Percentiles rank a stretch among this genome's conserved stretches.
Conservation (phyloP, 1,140 invertebrate genomes). For the Contarinia nasturtii region DNA sequence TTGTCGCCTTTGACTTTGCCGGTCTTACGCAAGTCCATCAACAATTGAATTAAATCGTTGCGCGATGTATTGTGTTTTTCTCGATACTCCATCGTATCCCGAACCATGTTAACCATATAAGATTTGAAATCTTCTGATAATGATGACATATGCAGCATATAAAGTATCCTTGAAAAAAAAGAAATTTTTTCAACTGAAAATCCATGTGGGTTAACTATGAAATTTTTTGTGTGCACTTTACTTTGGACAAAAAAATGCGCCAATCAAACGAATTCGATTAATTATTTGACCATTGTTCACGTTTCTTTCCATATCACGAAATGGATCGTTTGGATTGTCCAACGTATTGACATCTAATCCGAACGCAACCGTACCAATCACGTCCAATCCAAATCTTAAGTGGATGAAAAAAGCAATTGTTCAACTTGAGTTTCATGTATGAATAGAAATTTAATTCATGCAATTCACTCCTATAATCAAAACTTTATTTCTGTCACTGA, state of each 20-base stretch:
- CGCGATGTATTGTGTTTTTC: slow-evolving; percentile 21
- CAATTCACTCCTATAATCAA: no score
- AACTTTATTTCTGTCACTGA: no score
- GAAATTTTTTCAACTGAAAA: no score
- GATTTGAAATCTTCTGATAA: no score
- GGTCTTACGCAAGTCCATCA: slow-evolving; percentile 11
- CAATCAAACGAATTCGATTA: slow-evolving; percentile 8
- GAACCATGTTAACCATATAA: not conserved
- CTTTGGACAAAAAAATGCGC: slow-evolving; percentile 13
- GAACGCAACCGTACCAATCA: not conserved
- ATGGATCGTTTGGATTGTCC: not conserved
- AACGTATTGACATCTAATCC: not conserved
- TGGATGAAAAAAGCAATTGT: no score
- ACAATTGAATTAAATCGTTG: slow-evolving; percentile 28
- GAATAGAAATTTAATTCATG: no score
- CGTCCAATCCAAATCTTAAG: not conserved
- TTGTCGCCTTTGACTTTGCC: slow-evolving; percentile 7
- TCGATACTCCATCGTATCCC: slow-evolving; percentile 11
- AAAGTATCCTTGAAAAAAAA: no score
- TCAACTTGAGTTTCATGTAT: no score
- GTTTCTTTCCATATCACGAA: not conserved
- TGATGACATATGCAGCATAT: no score
- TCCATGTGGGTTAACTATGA: no score
- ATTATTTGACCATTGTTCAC: not conserved
- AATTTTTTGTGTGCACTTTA: no score